Evolutionary conservation across 2,113 vertebrate species (phyloP).

Genomic region (Scomber scombrus): DNA sequence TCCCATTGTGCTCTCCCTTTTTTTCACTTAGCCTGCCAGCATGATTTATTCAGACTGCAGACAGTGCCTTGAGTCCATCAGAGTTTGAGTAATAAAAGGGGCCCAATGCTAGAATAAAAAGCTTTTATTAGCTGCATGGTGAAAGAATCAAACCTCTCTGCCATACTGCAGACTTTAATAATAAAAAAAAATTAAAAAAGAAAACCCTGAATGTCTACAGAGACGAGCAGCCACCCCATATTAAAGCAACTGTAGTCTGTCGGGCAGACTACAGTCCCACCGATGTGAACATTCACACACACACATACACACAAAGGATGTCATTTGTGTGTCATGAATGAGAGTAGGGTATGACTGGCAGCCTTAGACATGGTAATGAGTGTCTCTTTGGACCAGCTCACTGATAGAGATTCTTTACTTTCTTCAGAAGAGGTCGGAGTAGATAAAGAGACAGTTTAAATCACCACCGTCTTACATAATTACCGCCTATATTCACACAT

Average conservation of each 20-base stretch:
- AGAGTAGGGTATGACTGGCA: slow-evolving; percentile 26
- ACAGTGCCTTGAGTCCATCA: background rate
- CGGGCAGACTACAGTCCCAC: no score
- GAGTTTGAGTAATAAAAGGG: slow-evolving; percentile 25
- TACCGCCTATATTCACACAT: slow-evolving; percentile 11
- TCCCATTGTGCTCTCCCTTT: background rate
- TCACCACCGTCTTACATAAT: slow-evolving; percentile 14
- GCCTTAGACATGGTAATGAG: slow-evolving; percentile 54
- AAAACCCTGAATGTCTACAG: background rate
- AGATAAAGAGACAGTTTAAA: slow-evolving; percentile 30
- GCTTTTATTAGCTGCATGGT: slow-evolving; percentile 20
- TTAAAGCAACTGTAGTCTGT: slow-evolving; percentile 1
- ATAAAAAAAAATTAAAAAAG: background rate
- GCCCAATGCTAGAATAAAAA: slow-evolving; percentile 30
- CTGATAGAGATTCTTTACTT: slow-evolving; percentile 8
- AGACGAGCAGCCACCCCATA: background rate
- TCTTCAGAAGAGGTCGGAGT: slow-evolving; percentile 5
- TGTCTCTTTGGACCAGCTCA: slow-evolving; percentile 26
- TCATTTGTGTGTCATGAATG: slow-evolving; percentile 24
- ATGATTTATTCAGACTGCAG: background rate
- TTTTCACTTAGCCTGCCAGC: background rate
- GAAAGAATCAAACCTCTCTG: slow-evolving; percentile 3
- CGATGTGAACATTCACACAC: background rate
- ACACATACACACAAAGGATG: background rate
- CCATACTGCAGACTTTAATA: background rate